Conservation (phyloP, 2,113 vertebrate species). For the Hippocampus abdominalis region DNA sequence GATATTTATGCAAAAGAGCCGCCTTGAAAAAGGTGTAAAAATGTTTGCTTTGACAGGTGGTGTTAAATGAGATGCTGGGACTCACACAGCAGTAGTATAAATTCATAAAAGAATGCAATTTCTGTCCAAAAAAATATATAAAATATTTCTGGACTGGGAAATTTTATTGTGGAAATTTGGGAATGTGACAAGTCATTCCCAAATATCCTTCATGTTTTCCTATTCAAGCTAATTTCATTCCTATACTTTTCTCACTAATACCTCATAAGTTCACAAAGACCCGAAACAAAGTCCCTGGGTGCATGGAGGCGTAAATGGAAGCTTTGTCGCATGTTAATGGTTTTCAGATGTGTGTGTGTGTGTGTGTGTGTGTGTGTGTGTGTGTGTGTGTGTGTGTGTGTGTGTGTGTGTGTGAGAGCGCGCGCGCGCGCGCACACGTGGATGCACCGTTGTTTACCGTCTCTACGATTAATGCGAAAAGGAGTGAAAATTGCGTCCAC, state of each 20-base stretch:
- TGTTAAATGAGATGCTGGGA: too few relatives aligned
- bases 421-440: too few relatives aligned
- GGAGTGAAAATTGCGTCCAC: neutral
- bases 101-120: too few relatives aligned
- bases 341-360: neutral
- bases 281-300: constrained; percentile 14
- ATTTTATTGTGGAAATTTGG: too few relatives aligned
- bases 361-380: neutral
- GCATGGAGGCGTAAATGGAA: constrained; percentile 32
- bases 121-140: neutral
- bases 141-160: too few relatives aligned
- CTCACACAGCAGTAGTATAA: too few relatives aligned
- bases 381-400: neutral
- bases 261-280: neutral
- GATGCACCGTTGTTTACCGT: neutral
- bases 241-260: neutral
- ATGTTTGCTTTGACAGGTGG: neutral
- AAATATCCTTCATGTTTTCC: too few relatives aligned
- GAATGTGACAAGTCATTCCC: too few relatives aligned
- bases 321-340: constrained; percentile 36
- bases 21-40: neutral
- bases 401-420: neutral
- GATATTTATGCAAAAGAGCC: neutral
- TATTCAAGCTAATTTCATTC: too few relatives aligned
- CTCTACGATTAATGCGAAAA: neutral